phyloP scores from a whole-genome alignment of 1,140 invertebrate genomes.

The Tachypleus tridentatus region DNA sequence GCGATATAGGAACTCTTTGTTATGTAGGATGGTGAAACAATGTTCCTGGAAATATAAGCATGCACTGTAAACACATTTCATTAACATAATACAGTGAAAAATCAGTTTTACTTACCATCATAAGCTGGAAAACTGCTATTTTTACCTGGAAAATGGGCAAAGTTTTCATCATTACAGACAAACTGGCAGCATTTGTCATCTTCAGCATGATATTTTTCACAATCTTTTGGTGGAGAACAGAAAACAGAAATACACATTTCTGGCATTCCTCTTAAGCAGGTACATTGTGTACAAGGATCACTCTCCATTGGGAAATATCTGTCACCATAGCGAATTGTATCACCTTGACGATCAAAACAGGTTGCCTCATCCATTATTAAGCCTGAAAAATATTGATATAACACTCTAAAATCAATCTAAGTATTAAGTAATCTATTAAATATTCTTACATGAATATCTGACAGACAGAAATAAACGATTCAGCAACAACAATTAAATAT shows the following conservation, averaged over 20 bases:
- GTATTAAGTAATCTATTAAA: too few species aligned
- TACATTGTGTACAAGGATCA: conserved; percentile 33
- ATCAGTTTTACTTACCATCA: background rate
- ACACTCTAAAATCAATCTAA: too few species aligned
- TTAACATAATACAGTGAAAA: too few species aligned
- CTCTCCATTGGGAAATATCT: conserved; percentile 12
- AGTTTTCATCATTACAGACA: conserved; percentile 28
- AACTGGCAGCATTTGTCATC: conserved; percentile 33
- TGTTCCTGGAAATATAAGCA: background rate
- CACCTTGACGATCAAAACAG: too few species aligned
- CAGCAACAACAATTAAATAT: too few species aligned
- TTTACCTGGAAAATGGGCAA: conserved; percentile 8
- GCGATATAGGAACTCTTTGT: background rate
- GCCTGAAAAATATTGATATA: too few species aligned
- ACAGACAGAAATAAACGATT: too few species aligned
- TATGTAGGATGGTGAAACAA: background rate
- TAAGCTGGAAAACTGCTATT: conserved; percentile 16
- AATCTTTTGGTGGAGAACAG: conserved; percentile 33
- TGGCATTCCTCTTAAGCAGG: conserved; percentile 30
- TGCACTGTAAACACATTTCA: background rate
- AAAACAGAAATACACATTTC: conserved; percentile 32
- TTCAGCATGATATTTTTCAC: conserved; percentile 25
- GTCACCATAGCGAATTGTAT: too few species aligned
- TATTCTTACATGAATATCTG: too few species aligned
- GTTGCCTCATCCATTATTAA: too few species aligned